Evolutionary conservation across 2,888 invertebrate species (phyloP).

Genomic region (Cactoblastis cactorum): DNA sequence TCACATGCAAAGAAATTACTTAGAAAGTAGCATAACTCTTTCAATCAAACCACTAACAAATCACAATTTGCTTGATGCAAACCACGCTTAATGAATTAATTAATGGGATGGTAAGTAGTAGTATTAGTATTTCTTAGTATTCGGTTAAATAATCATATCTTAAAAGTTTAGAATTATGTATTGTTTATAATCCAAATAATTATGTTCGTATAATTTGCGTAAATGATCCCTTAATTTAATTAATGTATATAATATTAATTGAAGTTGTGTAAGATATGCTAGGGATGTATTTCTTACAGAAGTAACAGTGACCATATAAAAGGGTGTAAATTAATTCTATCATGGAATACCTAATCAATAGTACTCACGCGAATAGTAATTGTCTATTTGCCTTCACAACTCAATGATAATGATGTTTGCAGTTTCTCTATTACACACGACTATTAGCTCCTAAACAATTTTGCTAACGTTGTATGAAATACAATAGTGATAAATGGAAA

Average conservation of each 20-base stretch:
- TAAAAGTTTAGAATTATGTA: too few relatives aligned
- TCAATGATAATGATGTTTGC: conserved; percentile 9
- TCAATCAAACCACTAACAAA: background rate
- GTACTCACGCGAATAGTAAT: conserved; percentile 10
- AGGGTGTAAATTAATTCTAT: background rate
- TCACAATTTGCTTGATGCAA: background rate
- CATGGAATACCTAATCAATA: background rate
- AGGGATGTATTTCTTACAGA: too few relatives aligned
- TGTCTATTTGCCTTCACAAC: conserved; percentile 8
- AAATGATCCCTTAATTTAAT: too few relatives aligned
- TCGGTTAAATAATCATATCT: too few relatives aligned
- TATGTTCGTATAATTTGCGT: too few relatives aligned
- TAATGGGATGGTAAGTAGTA: too few relatives aligned
- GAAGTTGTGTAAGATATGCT: too few relatives aligned
- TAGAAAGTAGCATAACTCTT: background rate
- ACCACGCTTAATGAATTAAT: background rate
- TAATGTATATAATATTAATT: too few relatives aligned
- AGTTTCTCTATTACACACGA: conserved; percentile 10
- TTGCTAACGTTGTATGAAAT: background rate
- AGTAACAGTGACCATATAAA: background rate
- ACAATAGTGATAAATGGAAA: too few relatives aligned
- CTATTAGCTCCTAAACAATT: background rate
- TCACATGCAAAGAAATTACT: background rate
- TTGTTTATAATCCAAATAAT: too few relatives aligned
- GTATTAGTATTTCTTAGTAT: too few relatives aligned